phyloP scores from a whole-genome alignment of 2,888 invertebrate genomes.

The Drosophila kuntzei region DNA sequence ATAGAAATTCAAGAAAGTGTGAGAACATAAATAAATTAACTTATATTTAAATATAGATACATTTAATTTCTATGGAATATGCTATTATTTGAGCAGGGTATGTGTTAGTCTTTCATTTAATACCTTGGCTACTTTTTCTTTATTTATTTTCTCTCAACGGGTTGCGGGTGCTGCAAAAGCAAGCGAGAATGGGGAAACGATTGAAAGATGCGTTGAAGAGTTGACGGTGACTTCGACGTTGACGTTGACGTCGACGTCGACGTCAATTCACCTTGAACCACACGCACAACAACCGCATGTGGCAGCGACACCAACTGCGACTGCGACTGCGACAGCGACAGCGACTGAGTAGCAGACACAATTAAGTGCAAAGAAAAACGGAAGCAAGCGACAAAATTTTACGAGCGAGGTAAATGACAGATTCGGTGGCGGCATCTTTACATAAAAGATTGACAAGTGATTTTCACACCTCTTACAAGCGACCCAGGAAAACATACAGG shows the following conservation, averaged over 20 bases:
- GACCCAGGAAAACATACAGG: constrained; percentile 41
- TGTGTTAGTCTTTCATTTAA: not conserved
- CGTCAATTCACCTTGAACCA: constrained; percentile 82
- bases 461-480: constrained; percentile 65
- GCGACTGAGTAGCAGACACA: constrained; percentile 67
- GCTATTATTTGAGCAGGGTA: not conserved
- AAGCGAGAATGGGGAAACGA: constrained; percentile 50
- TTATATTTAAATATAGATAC: not conserved
- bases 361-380: constrained; percentile 75
- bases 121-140: constrained; percentile 3
- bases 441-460: constrained; percentile 82
- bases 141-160: constrained; percentile 59
- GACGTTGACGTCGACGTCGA: constrained; percentile 43
- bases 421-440: constrained; percentile 65
- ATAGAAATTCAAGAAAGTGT: not conserved
- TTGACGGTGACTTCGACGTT: constrained; percentile 54
- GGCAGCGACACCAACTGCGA: constrained; percentile 19
- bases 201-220: constrained; percentile 81
- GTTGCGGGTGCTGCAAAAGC: constrained; percentile 47
- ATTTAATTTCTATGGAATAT: not conserved
- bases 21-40: not conserved
- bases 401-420: constrained; percentile 62
- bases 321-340: constrained; percentile 27
- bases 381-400: constrained; percentile 76
- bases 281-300: constrained; percentile 58